Evolutionary conservation across 2,888 invertebrate species (phyloP), one percentile per base, ranked within the genome.

Genomic region (Aromia moschata): DNA sequence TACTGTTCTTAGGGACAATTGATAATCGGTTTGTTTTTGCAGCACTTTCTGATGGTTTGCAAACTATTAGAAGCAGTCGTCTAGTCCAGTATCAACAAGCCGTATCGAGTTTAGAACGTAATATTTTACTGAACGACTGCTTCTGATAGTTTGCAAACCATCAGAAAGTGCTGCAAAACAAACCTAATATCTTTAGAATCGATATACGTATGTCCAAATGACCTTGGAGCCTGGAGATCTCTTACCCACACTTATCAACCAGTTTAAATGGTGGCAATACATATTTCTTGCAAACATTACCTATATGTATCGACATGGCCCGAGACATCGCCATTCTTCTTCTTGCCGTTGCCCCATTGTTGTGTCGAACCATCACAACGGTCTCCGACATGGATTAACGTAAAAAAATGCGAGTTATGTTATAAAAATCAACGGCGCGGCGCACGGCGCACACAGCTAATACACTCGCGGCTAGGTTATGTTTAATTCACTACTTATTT

Each of bases 251-350:
- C 25, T 25, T 25, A 25, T 25, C 25, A 25, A 7, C 25, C 3
- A 25, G n/a, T 5, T 25, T 25, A 25, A 25, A 25, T 7, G 25
- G 4, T 5, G 7, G 7, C 7, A 5, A 25, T 25, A 3, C 25
- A 25, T 25, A 18, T 43, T 18, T 18, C 11, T 7, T 18, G 14
- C 33, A 9, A 53, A 43, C 51, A 33, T 16, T 52, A 63, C 63
- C 63, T 49, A 63, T 63, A 10, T 44, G 49, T 17, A 63, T 56
- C 0, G 63, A 63, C 40, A 43, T 31, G 2, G 60, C 55, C 12
- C 63, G 54, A 5, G 55, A 25, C 12, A 63, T 47, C 12, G 40
- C 38, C 16, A 54, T 46, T 14, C 41, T 60, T 20, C 41, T 55
- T n/a, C 31, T 30, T 40, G 15, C 40, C 40, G 11, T n/a, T n/a